These are phyloP conservation scores for Chelon auratus DNA, from an alignment of 2,797 vertebrate species.

Conservation along the genomic window DNA sequence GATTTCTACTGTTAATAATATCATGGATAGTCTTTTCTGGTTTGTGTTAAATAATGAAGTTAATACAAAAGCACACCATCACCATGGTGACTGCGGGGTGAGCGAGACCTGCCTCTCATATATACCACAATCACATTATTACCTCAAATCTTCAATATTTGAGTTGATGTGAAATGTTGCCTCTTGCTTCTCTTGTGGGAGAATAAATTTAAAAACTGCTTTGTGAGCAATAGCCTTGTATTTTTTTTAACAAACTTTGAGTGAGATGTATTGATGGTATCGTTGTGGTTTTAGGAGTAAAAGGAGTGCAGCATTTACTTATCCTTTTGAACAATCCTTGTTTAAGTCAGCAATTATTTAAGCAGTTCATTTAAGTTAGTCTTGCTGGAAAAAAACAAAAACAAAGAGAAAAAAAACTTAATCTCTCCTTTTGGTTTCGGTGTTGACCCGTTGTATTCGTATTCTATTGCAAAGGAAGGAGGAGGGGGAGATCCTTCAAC, in stretches of 20 bases:
- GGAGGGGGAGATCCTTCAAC: constrained; percentile 48
- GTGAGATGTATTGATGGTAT: constrained; percentile 11
- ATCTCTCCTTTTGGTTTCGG: constrained; percentile 44
- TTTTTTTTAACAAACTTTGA: constrained; percentile 44
- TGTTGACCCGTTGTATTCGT: constrained; percentile 44
- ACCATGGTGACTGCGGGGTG: no score
- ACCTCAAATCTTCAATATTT: no score
- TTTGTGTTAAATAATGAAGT: no score
- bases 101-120: no score
- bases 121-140: no score
- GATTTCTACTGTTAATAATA: no score
- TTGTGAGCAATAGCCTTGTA: constrained; percentile 34
- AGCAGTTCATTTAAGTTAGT: constrained; percentile 54
- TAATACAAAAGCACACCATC: no score
- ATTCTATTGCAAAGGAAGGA: constrained; percentile 51
- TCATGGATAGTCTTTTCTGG: no score
- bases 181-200: no score
- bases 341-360: constrained; percentile 38
- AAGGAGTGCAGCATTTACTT: constrained; percentile 30
- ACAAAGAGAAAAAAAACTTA: constrained; percentile 49
- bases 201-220: not conserved
- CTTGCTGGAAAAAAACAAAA: constrained; percentile 15
- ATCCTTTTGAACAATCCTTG: constrained; percentile 38
- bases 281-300: constrained; percentile 34
- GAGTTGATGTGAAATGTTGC: no score